Evolutionary conservation across 2,888 invertebrate genomes (phyloP).

Genomic region (Dione juno): DNA sequence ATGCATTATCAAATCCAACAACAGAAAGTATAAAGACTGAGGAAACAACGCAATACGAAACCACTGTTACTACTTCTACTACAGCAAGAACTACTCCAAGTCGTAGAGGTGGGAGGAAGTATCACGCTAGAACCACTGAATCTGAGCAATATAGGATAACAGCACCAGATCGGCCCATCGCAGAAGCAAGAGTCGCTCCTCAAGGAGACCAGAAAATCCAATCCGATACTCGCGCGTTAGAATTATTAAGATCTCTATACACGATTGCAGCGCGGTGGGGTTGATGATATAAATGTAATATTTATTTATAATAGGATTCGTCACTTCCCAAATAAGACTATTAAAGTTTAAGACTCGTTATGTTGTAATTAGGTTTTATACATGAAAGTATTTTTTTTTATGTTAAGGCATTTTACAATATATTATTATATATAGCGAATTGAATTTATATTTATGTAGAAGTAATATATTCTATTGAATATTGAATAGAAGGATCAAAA

Average conservation of each 20-base stretch:
- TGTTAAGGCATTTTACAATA: background rate
- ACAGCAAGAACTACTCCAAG: slow-evolving; percentile 61
- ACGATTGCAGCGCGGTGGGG: slow-evolving; percentile 93
- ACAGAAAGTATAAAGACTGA: slow-evolving; percentile 59
- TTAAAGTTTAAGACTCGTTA: slow-evolving; percentile 18
- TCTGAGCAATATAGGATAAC: slow-evolving; percentile 55
- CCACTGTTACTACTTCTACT: too few relatives aligned
- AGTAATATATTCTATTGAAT: background rate
- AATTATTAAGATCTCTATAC: slow-evolving; percentile 92
- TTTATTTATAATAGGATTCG: slow-evolving; percentile 60
- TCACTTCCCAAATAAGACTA: slow-evolving; percentile 33
- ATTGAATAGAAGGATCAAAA: background rate
- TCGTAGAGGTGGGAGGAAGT: slow-evolving; percentile 71
- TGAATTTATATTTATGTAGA: background rate
- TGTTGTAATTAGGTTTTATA: slow-evolving; percentile 23
- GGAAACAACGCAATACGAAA: slow-evolving; percentile 58
- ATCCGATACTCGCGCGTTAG: slow-evolving; percentile 91
- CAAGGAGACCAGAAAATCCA: slow-evolving; percentile 70
- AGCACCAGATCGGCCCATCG: slow-evolving; percentile 64
- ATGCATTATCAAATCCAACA: slow-evolving; percentile 69
- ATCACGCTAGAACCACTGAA: slow-evolving; percentile 58
- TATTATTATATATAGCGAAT: too few relatives aligned
- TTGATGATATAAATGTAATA: slow-evolving; percentile 53
- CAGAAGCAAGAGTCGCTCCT: slow-evolving; percentile 71
- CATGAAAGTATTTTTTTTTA: slow-evolving; percentile 16